Base-by-base conservation (phyloP, 2,888 invertebrate genomes). In the Kryphioiulus occultus region DNA sequence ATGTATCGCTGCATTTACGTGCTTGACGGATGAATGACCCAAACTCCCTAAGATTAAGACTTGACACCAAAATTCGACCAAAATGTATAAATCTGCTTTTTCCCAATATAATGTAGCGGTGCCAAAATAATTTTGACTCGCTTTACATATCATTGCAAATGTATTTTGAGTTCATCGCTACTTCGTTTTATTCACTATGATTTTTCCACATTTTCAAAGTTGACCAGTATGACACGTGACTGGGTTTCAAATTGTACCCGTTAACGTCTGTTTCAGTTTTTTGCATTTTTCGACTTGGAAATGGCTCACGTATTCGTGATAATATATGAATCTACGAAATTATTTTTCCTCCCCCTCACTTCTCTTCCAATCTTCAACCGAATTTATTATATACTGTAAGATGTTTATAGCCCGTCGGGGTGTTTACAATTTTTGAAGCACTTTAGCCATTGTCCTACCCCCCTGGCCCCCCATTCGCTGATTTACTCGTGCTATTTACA, bases 351-450 rank as follows among this genome's bases (percentile, higher is more conserved):
- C 78, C 26, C 78, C 78, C 15, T 78, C 78, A 78, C 78, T 78
- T 78, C 78, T 78, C 78, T 78, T 78, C 78, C 78, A 78, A 78
- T 78, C 78, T 78, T 78, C 78, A 78, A 78, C 78, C 26, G 78
- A 78, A 78, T 78, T 78, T 78, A 78, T 78, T 78, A 78, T 85
- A 85, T 42, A 44, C 44, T 17, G 85, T 85, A 26, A 39, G 42
- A 85, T 7, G 26, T 85, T 85, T 85, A 85, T 85, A 85, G 44
- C 39, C 85, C 85, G 10, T 26, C 19, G 42, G 85, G 85, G 85
- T 44, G 85, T 85, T 85, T 85, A 85, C 85, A 85, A 85, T 85
- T 85, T 85, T 85, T 85, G 85, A 85, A 85, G 85, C 85, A 85
- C 85, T 85, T 85, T 39, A 85, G 85, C 44, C 44, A 44, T 85